Evolutionary conservation across 2,888 invertebrate species (phyloP).

Genomic region (Diogma glabrata): DNA sequence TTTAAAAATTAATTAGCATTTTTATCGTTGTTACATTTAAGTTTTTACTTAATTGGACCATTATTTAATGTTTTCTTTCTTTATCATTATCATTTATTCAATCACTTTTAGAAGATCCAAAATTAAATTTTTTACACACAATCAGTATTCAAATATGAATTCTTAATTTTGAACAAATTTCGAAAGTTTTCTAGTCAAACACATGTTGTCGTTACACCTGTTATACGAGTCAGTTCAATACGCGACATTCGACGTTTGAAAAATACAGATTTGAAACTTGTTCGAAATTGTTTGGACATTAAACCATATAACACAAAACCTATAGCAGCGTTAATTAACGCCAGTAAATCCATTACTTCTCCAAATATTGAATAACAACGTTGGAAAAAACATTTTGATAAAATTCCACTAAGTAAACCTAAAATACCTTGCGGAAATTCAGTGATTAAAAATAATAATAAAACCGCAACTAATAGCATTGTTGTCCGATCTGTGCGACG

Average conservation of each 20-base stretch:
- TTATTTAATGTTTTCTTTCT: no score
- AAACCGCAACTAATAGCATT: slow-evolving; percentile 75
- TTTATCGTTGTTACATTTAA: no score
- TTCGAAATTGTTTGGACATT: slow-evolving; percentile 88
- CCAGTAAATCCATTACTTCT: slow-evolving; percentile 81
- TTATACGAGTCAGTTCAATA: slow-evolving; percentile 32
- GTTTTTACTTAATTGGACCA: no score
- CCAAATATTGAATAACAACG: slow-evolving; percentile 71
- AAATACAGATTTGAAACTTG: slow-evolving; percentile 56
- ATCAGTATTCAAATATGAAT: background rate
- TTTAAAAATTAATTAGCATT: no score
- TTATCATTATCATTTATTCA: no score
- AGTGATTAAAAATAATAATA: slow-evolving; percentile 74
- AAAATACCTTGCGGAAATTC: slow-evolving; percentile 77
- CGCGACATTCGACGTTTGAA: slow-evolving; percentile 52
- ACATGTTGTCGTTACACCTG: slow-evolving; percentile 33
- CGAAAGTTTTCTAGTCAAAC: slow-evolving; percentile 28
- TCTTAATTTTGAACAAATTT: slow-evolving; percentile 4
- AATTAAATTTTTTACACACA: no score
- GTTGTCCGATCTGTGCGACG: slow-evolving; percentile 78
- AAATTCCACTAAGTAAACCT: slow-evolving; percentile 56
- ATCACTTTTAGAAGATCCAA: no score
- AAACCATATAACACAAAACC: slow-evolving; percentile 89
- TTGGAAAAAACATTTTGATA: slow-evolving; percentile 60
- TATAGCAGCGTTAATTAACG: slow-evolving; percentile 81